Evolutionary conservation across 2,113 vertebrate species (phyloP).

Genomic region (Albula goreensis): DNA sequence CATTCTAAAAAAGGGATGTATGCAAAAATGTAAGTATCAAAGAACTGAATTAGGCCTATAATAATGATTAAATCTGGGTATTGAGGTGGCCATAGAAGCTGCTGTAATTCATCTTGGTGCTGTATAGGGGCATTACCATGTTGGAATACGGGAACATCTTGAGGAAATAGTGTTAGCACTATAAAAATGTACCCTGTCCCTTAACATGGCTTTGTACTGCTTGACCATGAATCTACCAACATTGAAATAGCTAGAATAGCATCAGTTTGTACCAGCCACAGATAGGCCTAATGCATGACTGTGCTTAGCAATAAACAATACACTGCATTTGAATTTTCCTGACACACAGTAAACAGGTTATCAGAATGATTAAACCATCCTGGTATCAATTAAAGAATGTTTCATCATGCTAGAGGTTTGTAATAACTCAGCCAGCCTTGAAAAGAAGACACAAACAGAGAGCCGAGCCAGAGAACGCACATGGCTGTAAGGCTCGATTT

Average conservation of each 20-base stretch:
- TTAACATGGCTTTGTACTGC: no score
- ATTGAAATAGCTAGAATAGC: not conserved
- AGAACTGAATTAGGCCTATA: not conserved
- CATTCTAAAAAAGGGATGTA: slow-evolving; percentile 12
- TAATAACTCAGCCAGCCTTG: not conserved
- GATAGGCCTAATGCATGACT: not conserved
- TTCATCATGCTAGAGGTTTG: not conserved
- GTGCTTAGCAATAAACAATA: no score
- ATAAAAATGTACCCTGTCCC: no score
- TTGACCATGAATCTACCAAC: not conserved
- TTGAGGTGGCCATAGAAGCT: no score
- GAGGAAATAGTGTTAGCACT: no score
- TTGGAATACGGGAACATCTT: no score
- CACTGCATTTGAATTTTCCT: no score
- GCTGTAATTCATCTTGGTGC: no score
- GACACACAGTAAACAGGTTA: not conserved
- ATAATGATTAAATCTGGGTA: no score
- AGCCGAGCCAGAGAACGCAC: not conserved
- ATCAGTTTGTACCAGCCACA: no score
- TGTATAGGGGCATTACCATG: no score
- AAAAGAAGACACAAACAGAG: not conserved
- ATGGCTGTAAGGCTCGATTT: slow-evolving; percentile 14
- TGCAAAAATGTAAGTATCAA: not conserved
- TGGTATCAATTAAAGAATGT: not conserved
- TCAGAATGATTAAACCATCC: not conserved